Conservation (phyloP, 2,888 invertebrate species). For the Acrobasis repandana region DNA sequence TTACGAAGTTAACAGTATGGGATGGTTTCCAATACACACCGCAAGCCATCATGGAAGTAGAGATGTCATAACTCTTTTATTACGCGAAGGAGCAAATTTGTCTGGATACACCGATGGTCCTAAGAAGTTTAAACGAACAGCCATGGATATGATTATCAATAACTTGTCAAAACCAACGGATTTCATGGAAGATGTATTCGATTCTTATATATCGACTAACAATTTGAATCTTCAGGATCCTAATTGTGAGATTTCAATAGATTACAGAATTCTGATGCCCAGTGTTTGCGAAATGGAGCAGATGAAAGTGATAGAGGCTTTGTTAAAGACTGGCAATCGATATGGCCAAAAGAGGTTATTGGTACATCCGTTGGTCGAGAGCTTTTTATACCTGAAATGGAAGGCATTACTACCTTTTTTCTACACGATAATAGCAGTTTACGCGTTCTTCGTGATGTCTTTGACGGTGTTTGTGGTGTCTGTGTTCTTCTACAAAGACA, state of each 20-base stretch:
- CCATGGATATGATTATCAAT: slow-evolving; percentile 78
- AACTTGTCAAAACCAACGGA: slow-evolving; percentile 79
- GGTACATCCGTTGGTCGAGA: slow-evolving; percentile 82
- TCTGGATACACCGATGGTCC: slow-evolving; percentile 33
- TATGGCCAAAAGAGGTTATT: slow-evolving; percentile 72
- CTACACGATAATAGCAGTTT: slow-evolving; percentile 74
- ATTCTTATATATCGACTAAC: slow-evolving; percentile 76
- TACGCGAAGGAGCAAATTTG: slow-evolving; percentile 67
- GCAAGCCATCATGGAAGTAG: slow-evolving; percentile 78
- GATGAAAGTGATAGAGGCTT: slow-evolving; percentile 80
- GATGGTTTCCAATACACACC: slow-evolving; percentile 69
- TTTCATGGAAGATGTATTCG: slow-evolving; percentile 78
- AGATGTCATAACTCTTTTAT: slow-evolving; percentile 74
- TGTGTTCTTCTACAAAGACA: slow-evolving; percentile 74
- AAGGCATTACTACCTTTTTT: slow-evolving; percentile 79
- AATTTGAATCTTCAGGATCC: slow-evolving; percentile 64
- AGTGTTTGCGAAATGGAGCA: slow-evolving; percentile 67
- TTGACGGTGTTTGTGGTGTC: slow-evolving; percentile 75
- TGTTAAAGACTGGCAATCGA: slow-evolving; percentile 79
- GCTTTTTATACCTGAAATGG: slow-evolving; percentile 83
- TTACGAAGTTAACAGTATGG: slow-evolving; percentile 36
- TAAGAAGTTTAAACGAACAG: slow-evolving; percentile 54
- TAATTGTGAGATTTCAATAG: slow-evolving; percentile 73
- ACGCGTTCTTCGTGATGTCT: slow-evolving; percentile 73
- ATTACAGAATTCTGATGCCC: slow-evolving; percentile 77